These are phyloP conservation scores for Malurus cyaneus DNA, from an alignment of 2,113 vertebrate species.

Conservation along the genomic window DNA sequence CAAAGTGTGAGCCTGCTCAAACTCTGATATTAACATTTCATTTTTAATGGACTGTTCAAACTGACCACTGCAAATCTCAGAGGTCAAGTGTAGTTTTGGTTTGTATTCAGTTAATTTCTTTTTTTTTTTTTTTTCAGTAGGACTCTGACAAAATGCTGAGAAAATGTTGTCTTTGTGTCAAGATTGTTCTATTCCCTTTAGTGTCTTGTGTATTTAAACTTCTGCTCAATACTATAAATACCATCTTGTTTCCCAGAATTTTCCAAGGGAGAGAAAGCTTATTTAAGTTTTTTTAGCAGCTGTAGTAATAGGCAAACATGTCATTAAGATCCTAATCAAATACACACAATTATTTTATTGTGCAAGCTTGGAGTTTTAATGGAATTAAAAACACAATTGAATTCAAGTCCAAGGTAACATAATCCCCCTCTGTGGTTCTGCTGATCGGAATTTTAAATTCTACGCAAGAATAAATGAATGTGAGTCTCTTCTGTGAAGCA, in stretches of 20 bases:
- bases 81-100: neutral
- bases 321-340: conserved; percentile 45
- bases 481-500: neutral
- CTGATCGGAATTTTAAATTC: conserved; percentile 28
- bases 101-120: neutral
- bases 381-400: neutral
- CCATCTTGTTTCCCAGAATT: neutral
- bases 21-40: neutral
- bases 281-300: neutral
- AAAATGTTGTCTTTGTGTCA: neutral
- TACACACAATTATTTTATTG: neutral
- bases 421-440: neutral
- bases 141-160: neutral
- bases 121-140: neutral
- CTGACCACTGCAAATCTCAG: neutral
- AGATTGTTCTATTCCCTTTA: neutral
- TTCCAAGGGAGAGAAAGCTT: neutral
- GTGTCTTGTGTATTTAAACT: neutral
- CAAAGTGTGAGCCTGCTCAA: neutral
- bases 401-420: neutral
- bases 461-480: neutral
- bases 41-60: neutral
- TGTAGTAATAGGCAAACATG: neutral
- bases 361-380: neutral
- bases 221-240: neutral